Evolutionary conservation across 2,113 vertebrate genomes (phyloP), one percentile per base, ranked within the genome.

Genomic region (Oryzias celebensis): DNA sequence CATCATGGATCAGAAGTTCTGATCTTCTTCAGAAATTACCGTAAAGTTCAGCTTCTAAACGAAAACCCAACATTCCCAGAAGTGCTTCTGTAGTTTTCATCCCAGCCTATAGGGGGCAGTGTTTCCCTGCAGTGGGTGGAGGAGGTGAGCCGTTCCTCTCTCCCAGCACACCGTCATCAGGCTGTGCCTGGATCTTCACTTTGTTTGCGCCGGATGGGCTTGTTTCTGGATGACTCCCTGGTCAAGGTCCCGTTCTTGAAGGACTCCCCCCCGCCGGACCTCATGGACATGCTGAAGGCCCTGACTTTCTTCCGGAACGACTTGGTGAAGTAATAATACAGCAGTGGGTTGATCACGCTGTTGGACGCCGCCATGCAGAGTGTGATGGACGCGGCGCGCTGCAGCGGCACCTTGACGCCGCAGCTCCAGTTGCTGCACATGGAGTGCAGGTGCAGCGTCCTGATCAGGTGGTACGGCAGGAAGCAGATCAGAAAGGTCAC

Each of bases 401-500:
- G 73, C 52, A 85, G 65, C 2, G 22, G 12, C 7, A 45, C 8
- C 2, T 26, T 67, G 12, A 63, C 0, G 0, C 0, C 3, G 14
- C 85, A 89, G 62, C 3, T 6, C 58, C 78, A 75, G 0, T 1
- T 0, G 5, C n/a, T 7, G 14, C 72, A 62, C 1, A 75, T 53
- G 0, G 81, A 75, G 1, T 87, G 81, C 18, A 92, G 81, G 83
- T 92, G 88, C 45, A 88, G n/a, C 0, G 90, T 68, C 1, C 91
- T 76, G 0, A 73, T 8, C 44, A 88, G 10, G 62, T 92, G 91
- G 26, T 92, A 92, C 12, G 91, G 91, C 65, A 90, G 67, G 1
- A 92, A 92, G 74, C 91, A 91, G 16, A 92, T n/a, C 52, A 91
- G 82, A 71, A 92, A 91, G 44, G 85, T 88, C 2, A 7, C 69